Conservation (phyloP, 2,888 invertebrate species). For the Hypomecis punctinalis region DNA sequence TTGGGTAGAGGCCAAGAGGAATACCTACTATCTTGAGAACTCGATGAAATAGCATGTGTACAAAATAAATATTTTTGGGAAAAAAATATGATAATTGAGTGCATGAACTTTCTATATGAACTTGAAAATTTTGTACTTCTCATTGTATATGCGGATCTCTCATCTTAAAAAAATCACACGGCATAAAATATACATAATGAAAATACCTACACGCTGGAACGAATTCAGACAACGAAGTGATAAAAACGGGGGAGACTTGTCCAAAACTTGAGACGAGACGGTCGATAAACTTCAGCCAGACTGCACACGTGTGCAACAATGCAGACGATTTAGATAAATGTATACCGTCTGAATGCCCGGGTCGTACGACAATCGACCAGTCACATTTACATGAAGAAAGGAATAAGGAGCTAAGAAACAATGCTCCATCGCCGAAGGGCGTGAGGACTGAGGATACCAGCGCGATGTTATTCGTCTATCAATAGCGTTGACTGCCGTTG, state of each 20-base stretch:
- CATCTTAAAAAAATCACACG: background rate
- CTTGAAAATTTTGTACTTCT: background rate
- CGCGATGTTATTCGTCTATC: slow-evolving; percentile 66
- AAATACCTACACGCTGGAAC: background rate
- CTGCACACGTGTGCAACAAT: slow-evolving; percentile 59
- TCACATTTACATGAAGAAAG: slow-evolving; percentile 34
- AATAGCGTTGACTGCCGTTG: slow-evolving; percentile 70
- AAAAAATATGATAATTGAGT: background rate
- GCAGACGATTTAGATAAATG: slow-evolving; percentile 59
- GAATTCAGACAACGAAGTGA: slow-evolving; percentile 1
- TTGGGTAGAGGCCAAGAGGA: slow-evolving; percentile 72
- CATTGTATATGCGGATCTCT: background rate
- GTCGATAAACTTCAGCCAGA: slow-evolving; percentile 75
- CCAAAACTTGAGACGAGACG: slow-evolving; percentile 62
- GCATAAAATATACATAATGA: background rate
- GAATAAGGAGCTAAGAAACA: slow-evolving; percentile 45
- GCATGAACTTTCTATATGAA: background rate
- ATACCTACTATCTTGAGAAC: slow-evolving; percentile 49
- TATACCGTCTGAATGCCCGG: slow-evolving; percentile 30
- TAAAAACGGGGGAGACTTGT: slow-evolving; percentile 45
- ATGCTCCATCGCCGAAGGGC: slow-evolving; percentile 56
- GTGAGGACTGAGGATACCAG: slow-evolving; percentile 58
- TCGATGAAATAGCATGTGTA: slow-evolving; percentile 45
- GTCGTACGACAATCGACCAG: slow-evolving; percentile 45
- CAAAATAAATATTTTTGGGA: slow-evolving; percentile 3